A percentile compares a stretch with the other conserved stretches of the same genome.
Conservation (phyloP, 2,797 vertebrate species). For the Sandelia bainsii region DNA sequence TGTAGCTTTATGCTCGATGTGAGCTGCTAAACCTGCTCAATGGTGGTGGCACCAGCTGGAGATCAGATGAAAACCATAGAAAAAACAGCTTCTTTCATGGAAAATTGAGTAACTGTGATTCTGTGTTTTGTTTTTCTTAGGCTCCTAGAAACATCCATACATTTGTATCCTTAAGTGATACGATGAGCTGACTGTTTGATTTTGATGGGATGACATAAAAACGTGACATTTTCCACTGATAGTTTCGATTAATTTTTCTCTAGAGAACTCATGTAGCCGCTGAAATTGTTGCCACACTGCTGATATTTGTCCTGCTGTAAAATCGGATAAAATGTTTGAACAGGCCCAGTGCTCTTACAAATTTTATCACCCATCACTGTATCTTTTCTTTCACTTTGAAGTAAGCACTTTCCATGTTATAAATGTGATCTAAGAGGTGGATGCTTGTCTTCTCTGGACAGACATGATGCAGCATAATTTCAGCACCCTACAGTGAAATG, state of each 20-base stretch:
- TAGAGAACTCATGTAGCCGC: background rate
- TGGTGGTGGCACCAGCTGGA: constrained; percentile 64
- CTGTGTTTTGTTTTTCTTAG: background rate
- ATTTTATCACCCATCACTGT: background rate
- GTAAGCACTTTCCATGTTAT: constrained; percentile 3
- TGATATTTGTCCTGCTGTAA: background rate
- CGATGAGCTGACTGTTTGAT: background rate
- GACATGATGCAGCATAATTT: constrained; percentile 22
- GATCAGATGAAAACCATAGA: constrained; percentile 42
- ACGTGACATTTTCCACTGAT: constrained; percentile 33
- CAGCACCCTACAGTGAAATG: constrained; percentile 8
- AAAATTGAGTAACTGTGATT: constrained; percentile 2
- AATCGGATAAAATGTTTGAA: constrained; percentile 2
- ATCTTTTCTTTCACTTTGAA: background rate
- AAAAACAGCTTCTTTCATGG: constrained; percentile 39
- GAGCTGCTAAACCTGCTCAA: constrained; percentile 54
- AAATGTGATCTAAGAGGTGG: background rate
- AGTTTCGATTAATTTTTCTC: constrained; percentile 14
- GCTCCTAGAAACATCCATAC: no score
- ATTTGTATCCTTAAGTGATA: no score
- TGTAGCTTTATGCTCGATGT: constrained; percentile 39
- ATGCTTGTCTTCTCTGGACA: background rate
- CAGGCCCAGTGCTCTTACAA: background rate
- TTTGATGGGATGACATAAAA: constrained; percentile 27
- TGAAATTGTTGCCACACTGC: background rate